A percentile compares a stretch with the other conserved stretches of the same genome.
Conservation (phyloP, 2,888 invertebrate genomes). For the Liopterus haemorrhoidalis region DNA sequence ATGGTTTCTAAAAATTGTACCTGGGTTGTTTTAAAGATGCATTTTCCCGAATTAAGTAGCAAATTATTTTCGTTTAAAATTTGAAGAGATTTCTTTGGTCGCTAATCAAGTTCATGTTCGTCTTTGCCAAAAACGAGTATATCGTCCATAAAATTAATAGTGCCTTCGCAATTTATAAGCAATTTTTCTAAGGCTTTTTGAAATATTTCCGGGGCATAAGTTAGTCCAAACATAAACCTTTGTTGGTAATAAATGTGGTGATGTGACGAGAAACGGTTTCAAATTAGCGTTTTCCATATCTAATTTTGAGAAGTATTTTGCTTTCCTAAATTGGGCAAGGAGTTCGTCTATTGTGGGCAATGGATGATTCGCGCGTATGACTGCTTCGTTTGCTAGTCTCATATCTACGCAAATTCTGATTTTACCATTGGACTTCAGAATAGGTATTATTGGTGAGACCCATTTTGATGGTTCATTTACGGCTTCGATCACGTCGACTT, state of each 20-base stretch:
- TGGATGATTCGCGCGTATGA: slow-evolving; percentile 31
- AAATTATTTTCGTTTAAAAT: too few species aligned
- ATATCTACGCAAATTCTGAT: slow-evolving; percentile 35
- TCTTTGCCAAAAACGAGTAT: too few species aligned
- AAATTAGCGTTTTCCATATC: slow-evolving; percentile 38
- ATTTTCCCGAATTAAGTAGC: too few species aligned
- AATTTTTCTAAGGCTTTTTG: slow-evolving; percentile 2
- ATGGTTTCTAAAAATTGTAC: too few species aligned
- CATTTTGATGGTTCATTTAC: too few species aligned
- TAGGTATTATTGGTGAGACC: slow-evolving; percentile 1
- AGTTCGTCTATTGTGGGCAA: slow-evolving; percentile 31
- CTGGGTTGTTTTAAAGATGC: too few species aligned
- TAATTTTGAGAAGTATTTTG: slow-evolving; percentile 27
- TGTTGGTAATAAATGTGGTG: slow-evolving; percentile 39
- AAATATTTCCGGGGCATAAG: slow-evolving; percentile 4
- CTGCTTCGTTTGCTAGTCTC: slow-evolving; percentile 29
- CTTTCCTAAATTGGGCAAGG: slow-evolving; percentile 33
- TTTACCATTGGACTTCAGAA: slow-evolving; percentile 31
- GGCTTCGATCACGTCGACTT: too few species aligned
- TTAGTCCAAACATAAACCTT: slow-evolving; percentile 1
- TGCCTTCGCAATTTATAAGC: slow-evolving; percentile 8
- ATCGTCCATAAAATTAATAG: slow-evolving; percentile 41
- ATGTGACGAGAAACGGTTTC: slow-evolving; percentile 34
- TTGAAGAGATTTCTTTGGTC: too few species aligned
- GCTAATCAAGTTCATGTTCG: too few species aligned